Conservation (phyloP, 2,113 vertebrate species). For the Spheniscus mendiculus region DNA sequence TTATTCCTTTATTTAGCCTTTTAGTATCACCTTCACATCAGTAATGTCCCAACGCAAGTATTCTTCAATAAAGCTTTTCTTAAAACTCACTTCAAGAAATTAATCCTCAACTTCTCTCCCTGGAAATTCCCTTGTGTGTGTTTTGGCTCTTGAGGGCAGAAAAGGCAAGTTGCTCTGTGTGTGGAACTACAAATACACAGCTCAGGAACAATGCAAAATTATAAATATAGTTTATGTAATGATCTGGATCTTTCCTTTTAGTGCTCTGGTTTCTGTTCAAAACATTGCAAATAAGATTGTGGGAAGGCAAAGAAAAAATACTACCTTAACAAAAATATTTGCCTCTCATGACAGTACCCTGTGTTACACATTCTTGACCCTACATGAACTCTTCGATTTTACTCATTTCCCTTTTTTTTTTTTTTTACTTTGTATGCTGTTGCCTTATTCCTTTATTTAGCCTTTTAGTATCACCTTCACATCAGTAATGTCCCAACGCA, state of each 20-base stretch:
- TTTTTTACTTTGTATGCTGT: neutral
- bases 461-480: neutral
- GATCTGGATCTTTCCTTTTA: too few relatives aligned
- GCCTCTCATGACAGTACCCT: too few relatives aligned
- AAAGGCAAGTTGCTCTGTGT: neutral
- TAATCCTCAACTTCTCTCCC: neutral
- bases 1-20: neutral
- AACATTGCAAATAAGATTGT: too few relatives aligned
- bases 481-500: neutral
- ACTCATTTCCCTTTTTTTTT: too few relatives aligned
- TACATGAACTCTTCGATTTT: too few relatives aligned
- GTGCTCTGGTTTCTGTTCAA: too few relatives aligned
- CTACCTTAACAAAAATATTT: too few relatives aligned
- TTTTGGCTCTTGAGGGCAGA: neutral
- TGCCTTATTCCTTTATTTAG: neutral
- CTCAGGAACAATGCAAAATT: slow-evolving; percentile 38
- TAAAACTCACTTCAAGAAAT: neutral
- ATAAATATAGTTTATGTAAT: slow-evolving; percentile 56
- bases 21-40: neutral
- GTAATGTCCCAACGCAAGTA: neutral
- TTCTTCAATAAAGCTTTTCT: neutral
- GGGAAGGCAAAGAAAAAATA: too few relatives aligned
- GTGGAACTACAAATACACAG: neutral
- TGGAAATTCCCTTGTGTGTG: neutral
- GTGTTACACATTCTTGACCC: too few relatives aligned